Percentiles rank a stretch among this genome's conserved stretches.
Evolutionary conservation across 2,888 invertebrate species (phyloP).

Genomic region (Norana najaformis): DNA sequence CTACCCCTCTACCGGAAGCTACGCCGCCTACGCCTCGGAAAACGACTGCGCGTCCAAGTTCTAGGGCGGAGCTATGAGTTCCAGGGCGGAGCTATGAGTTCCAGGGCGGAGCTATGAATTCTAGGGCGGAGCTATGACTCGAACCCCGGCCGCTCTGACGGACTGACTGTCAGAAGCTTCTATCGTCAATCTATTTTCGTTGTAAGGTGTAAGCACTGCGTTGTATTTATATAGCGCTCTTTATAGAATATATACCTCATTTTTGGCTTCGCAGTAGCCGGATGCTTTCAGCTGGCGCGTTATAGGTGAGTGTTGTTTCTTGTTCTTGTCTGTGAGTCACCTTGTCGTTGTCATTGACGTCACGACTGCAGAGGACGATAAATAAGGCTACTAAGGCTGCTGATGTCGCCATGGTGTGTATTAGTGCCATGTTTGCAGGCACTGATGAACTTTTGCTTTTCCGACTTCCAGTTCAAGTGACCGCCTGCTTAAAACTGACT

Average conservation of each 20-base stretch:
- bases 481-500: no score
- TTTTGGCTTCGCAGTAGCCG: constrained; percentile 5
- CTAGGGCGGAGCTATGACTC: background rate
- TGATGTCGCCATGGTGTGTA: no score
- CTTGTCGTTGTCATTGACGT: background rate
- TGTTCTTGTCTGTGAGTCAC: constrained; percentile 5
- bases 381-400: background rate
- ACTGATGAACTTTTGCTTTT: background rate
- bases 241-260: constrained; percentile 7
- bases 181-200: constrained; percentile 13
- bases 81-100: constrained; percentile 8
- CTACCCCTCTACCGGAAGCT: background rate
- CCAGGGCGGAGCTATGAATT: no score
- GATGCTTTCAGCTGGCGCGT: constrained; percentile 1
- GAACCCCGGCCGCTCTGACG: background rate
- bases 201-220: background rate
- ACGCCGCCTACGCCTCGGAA: background rate
- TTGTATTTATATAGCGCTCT: background rate
- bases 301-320: background rate
- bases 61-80: constrained; percentile 22
- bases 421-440: background rate
- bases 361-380: background rate
- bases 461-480: background rate
- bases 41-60: constrained; percentile 18
- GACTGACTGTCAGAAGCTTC: background rate